A percentile compares a stretch with the other conserved stretches of the same genome.
Conservation (phyloP, 2,797 vertebrate species). For the Lepilemur ruficaudatus region DNA sequence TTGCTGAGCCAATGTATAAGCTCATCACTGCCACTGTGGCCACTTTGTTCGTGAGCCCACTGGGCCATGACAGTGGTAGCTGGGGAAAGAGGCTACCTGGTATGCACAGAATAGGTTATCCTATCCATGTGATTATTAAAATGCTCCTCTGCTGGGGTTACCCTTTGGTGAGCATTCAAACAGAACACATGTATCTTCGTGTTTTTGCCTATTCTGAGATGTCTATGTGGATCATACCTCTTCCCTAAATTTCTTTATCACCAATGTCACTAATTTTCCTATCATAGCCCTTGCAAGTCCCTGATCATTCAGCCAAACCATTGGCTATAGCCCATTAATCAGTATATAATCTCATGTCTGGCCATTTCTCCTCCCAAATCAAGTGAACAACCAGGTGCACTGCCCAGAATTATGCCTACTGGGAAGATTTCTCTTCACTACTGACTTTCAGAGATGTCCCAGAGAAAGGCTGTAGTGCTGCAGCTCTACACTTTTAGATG, state of each 20-base stretch:
- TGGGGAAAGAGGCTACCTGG: neutral
- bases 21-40: neutral
- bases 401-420: neutral
- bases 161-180: neutral
- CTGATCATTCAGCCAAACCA: neutral
- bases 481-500: neutral
- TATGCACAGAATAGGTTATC: neutral
- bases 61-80: neutral
- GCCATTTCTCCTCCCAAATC: neutral
- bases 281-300: neutral
- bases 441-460: neutral
- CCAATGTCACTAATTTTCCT: neutral
- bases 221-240: neutral
- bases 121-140: neutral
- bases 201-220: neutral
- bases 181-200: neutral
- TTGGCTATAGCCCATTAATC: neutral
- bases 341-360: neutral
- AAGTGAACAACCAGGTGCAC: neutral
- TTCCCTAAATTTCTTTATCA: neutral
- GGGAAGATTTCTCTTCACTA: neutral
- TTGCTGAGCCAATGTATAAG: neutral
- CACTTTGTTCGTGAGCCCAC: neutral
- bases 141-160: neutral
- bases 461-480: neutral